Base-by-base conservation (phyloP, 2,888 invertebrate species). In the Mimumesa dahlbomi region DNA sequence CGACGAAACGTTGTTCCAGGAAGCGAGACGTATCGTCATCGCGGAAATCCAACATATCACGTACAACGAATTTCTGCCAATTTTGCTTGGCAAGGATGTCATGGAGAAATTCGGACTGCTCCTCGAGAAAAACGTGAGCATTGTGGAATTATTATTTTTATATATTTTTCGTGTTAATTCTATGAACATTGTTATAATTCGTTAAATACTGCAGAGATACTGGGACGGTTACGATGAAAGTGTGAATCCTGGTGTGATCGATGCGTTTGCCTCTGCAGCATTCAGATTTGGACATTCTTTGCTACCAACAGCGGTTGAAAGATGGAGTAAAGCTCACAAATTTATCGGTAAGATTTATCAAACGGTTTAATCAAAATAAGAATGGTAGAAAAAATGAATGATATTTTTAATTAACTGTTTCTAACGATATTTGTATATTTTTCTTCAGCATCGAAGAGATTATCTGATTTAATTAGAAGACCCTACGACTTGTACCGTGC, bases 271-370 rank as follows among this genome's bases (percentile, higher is more conserved):
- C n/a, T 93, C 97, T 11, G 97, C 97, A 43, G 97, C 97, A 9
- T 97, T 96, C 90, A 93, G 97, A 82, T 97, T 97, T 82, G 97
- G 97, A 0, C 97, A 97, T 88, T 97, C 97, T 0, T 90, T 97
- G 14, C 89, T 97, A 69, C 97, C 97, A 7, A 97, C 97, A 1
- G 96, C 96, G 19, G 95, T 97, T 2, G 97, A 97, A 89, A 92
- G 97, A 86, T 97, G 97, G 96, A 97, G 97, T 58, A 97, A 97
- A 90, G 96, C 96, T 19, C 97, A 97, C 88, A 97, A 97, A 90
- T 97, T 97, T 85, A 96, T 97, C 77, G 95, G 95, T 95, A 91
- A 91, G 82, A 74, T n/a, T 2, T 7, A 52, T 9, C 5, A 9
- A 22, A 18, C 31, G 14, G n/a, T 31, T n/a, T 22, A n/a, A n/a